Evolutionary conservation across 1,140 invertebrate genomes (phyloP).

Genomic region (Drosophila rhopaloa): DNA sequence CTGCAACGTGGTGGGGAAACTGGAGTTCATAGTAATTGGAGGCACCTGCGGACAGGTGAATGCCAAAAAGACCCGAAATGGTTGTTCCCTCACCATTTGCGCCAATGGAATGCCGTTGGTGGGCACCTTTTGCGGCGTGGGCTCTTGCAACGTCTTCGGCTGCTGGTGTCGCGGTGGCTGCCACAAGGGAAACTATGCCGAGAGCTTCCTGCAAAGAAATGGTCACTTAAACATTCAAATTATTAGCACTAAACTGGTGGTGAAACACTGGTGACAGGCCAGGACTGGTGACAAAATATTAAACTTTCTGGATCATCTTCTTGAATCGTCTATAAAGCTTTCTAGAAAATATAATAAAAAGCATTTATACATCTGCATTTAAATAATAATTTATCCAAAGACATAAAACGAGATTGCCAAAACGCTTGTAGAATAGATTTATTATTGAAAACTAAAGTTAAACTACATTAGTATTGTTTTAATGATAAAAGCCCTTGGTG

Average conservation of each 20-base stretch:
- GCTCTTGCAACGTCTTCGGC: slow-evolving; percentile 15
- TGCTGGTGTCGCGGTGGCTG: slow-evolving; percentile 13
- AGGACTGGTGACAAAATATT: no score
- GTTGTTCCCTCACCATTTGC: slow-evolving; percentile 1
- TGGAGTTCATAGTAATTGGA: neutral
- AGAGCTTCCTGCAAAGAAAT: neutral
- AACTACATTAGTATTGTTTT: no score
- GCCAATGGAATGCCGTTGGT: neutral
- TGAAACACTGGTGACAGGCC: no score
- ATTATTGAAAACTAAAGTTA: no score
- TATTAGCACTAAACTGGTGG: neutral
- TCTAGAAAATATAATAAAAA: no score
- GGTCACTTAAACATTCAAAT: neutral
- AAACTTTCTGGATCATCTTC: no score
- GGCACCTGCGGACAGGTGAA: neutral
- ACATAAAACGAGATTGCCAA: no score
- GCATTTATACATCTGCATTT: no score
- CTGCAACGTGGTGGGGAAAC: neutral
- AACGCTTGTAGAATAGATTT: no score
- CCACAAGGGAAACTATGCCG: neutral
- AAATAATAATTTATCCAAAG: no score
- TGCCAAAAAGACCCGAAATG: neutral
- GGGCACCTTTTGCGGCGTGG: slow-evolving; percentile 8
- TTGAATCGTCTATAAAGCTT: no score
- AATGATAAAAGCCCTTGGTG: no score